Base-by-base conservation (phyloP, 2,888 invertebrate species). In the Philaethria dido region DNA sequence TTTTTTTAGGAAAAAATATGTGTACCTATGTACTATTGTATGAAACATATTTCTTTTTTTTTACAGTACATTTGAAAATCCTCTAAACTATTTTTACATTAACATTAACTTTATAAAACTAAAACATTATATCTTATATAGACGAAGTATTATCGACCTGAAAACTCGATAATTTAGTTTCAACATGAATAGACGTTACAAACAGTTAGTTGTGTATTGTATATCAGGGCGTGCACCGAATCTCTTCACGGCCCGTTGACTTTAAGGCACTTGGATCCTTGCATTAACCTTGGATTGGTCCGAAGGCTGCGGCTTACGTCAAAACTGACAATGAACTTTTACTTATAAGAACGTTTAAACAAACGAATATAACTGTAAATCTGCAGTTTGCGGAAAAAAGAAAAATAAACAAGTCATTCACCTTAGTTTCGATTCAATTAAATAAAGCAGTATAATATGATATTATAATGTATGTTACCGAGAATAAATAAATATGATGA, bases 241-340 rank as follows among this genome's bases (percentile, higher is more conserved):
- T 70, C 65, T 59, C 50, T 59, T 18, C 47, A 70, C 18, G 68
- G 66, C 13, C 69, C 69, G 66, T 68, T 69, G 57, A 39, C 36
- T 62, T 18, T 36, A 47, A 42, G 64, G 64, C 50, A 59, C 55
- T 68, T 66, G 63, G 62, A 42, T 68, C 72, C 72, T 68, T 64
- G 64, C 50, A 63, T 60, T 67, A 52, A 59, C 66, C 69, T 72
- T 68, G 72, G 39, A 33, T 29, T 42, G 16, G 36, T 64, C 29
- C 63, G 64, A 66, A 69, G 62, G 39, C n/a, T 47, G 25, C 22
- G 57, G 62, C 22, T 59, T 65, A 55, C 72, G 66, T 71, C 71
- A 68, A 50, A 47, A 48, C 45, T 69, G 66, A 68, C 70, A 69
- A 63, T 72, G 71, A 66, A 61, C 66, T 71, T 63, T 68, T 20